Conservation (phyloP, 2,113 vertebrate species). For the Grus americana region DNA sequence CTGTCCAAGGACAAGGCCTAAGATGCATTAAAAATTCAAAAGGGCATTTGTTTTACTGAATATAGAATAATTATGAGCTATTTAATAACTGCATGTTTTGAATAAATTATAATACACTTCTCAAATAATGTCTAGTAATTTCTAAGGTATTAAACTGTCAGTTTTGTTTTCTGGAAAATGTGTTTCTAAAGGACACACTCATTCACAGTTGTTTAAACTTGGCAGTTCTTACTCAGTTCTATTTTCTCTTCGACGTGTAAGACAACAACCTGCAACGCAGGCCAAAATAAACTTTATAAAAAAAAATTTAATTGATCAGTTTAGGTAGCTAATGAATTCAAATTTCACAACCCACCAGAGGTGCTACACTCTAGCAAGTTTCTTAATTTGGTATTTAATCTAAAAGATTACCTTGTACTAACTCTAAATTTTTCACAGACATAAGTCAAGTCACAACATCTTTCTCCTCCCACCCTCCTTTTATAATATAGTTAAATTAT, state of each 20-base stretch:
- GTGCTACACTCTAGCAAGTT: not conserved
- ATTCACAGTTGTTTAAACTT: not conserved
- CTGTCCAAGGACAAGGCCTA: not conserved
- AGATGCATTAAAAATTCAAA: not conserved
- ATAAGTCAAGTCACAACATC: not conserved
- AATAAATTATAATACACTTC: not conserved
- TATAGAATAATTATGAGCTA: not conserved
- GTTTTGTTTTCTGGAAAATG: not conserved
- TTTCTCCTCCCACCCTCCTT: not conserved
- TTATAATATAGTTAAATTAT: not conserved
- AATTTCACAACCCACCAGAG: not conserved
- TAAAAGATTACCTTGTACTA: not conserved
- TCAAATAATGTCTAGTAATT: not conserved
- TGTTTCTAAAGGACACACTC: not conserved
- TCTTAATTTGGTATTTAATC: not conserved
- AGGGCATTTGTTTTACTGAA: not conserved
- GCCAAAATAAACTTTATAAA: not conserved
- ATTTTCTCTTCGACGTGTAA: not conserved
- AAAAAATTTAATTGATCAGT: not conserved
- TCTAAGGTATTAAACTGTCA: not conserved
- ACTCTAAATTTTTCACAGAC: fast-evolving
- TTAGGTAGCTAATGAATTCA: not conserved
- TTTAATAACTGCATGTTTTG: not conserved
- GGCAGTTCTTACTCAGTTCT: not conserved
- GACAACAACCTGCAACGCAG: not conserved